Evolutionary conservation across 2,797 vertebrate genomes (phyloP).

Genomic region (Molossus alvarezi): DNA sequence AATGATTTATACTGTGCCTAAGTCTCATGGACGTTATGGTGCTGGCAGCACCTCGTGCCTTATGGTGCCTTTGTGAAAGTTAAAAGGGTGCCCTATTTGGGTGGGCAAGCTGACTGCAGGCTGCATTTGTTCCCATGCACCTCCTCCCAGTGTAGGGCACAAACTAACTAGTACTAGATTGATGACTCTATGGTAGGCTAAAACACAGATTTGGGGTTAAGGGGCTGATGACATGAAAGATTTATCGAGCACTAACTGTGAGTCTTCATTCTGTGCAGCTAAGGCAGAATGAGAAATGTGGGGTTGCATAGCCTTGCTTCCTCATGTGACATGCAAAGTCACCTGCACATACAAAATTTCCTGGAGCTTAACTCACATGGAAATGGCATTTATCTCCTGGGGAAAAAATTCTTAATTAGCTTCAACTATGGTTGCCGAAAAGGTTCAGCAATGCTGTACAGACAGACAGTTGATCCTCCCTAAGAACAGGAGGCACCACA

Average conservation of each 20-base stretch:
- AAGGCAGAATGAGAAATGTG: constrained; percentile 18
- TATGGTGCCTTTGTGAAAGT: background rate
- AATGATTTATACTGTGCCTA: constrained; percentile 14
- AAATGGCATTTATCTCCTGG: constrained; percentile 1
- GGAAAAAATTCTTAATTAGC: background rate
- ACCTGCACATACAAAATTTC: background rate
- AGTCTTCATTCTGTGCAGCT: constrained; percentile 34
- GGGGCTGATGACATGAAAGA: background rate
- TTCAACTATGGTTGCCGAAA: background rate
- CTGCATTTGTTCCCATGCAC: background rate
- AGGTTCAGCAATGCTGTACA: constrained; percentile 31
- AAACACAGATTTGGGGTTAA: constrained; percentile 27
- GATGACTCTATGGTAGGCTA: background rate
- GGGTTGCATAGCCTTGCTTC: background rate
- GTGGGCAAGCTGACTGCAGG: background rate
- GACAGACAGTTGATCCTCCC: background rate
- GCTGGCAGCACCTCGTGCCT: background rate
- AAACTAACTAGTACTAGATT: background rate
- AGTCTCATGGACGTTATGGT: constrained; percentile 39
- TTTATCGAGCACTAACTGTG: background rate
- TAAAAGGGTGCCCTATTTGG: background rate
- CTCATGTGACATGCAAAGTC: background rate
- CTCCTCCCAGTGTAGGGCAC: background rate
- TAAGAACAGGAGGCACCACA: background rate
- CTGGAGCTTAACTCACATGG: background rate